Conservation (phyloP, 2,888 invertebrate genomes). For the Phanerotoma sp. region DNA sequence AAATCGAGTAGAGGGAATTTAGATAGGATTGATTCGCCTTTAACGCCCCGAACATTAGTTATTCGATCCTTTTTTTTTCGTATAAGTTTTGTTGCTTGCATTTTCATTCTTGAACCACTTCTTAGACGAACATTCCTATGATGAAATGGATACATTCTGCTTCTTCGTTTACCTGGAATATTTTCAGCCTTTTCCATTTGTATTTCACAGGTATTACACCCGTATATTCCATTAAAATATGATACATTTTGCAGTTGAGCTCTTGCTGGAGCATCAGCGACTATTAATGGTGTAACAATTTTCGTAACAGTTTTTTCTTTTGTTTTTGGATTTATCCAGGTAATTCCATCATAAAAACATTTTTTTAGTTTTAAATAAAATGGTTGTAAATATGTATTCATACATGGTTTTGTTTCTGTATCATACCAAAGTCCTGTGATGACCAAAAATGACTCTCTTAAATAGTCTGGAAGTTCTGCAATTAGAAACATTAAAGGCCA, state of each 20-base stretch:
- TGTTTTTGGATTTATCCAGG: slow-evolving; percentile 22
- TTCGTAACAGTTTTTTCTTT: slow-evolving; percentile 9
- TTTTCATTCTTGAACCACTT: too few species aligned
- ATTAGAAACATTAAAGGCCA: slow-evolving; percentile 27
- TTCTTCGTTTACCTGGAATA: background rate
- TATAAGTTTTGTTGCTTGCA: too few species aligned
- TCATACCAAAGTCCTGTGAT: slow-evolving; percentile 25
- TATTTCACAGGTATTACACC: slow-evolving; percentile 29
- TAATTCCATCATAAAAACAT: slow-evolving; percentile 26
- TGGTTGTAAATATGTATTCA: slow-evolving; percentile 27
- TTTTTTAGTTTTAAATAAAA: slow-evolving; percentile 20
- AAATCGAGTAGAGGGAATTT: slow-evolving; percentile 21
- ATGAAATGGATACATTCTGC: background rate
- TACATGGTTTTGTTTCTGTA: slow-evolving; percentile 12
- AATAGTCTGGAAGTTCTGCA: slow-evolving; percentile 23
- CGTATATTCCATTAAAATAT: slow-evolving; percentile 26
- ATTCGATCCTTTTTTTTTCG: too few species aligned
- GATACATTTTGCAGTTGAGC: slow-evolving; percentile 24
- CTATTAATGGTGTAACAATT: slow-evolving; percentile 24
- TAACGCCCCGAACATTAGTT: background rate
- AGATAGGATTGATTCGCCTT: slow-evolving; percentile 5
- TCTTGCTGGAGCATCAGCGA: slow-evolving; percentile 27
- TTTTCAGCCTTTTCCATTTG: background rate
- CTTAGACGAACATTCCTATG: background rate
- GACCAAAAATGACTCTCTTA: slow-evolving; percentile 21